Evolutionary conservation across 2,797 vertebrate species (phyloP).

Genomic region (Eupleurogrammus muticus): DNA sequence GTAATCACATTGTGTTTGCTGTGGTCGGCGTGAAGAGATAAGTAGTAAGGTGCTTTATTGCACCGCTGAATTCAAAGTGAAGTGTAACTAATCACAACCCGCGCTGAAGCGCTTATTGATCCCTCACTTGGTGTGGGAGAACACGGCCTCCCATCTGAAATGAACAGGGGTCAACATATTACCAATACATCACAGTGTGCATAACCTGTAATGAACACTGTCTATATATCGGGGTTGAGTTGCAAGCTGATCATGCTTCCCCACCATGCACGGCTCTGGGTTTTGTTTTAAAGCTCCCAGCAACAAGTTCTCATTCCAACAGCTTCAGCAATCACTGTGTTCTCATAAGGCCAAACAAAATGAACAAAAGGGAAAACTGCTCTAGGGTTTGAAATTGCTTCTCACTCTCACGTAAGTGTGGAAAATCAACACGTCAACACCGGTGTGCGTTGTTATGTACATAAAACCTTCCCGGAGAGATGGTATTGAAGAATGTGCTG

Average conservation of each 20-base stretch:
- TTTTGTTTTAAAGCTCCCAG: slow-evolving; percentile 47
- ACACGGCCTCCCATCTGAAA: slow-evolving; percentile 16
- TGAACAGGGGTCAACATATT: slow-evolving; percentile 40
- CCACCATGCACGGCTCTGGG: slow-evolving; percentile 31
- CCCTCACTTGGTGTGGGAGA: slow-evolving; percentile 3
- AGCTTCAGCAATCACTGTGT: slow-evolving; percentile 49
- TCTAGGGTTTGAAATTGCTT: slow-evolving; percentile 58
- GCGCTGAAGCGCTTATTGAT: slow-evolving; percentile 40
- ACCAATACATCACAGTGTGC: slow-evolving; percentile 38
- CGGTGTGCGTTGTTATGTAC: neutral
- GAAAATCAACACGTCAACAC: slow-evolving; percentile 20
- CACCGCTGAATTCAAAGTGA: slow-evolving; percentile 25
- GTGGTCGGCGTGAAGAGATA: slow-evolving; percentile 12
- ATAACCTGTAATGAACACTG: slow-evolving; percentile 14
- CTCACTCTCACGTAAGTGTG: slow-evolving; percentile 48
- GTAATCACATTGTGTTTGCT: neutral
- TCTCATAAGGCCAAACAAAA: slow-evolving; percentile 56
- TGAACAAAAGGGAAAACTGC: slow-evolving; percentile 55
- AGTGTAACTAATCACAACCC: slow-evolving; percentile 22
- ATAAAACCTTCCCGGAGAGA: neutral
- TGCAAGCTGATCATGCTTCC: slow-evolving; percentile 19
- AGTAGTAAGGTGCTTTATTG: slow-evolving; percentile 18
- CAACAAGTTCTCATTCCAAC: slow-evolving; percentile 62
- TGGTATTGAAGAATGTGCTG: neutral
- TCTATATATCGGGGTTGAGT: slow-evolving; percentile 6